Percentiles rank a stretch among this genome's conserved stretches.
Conservation (phyloP, 2,888 invertebrate species). For the Diarsia brunnea region DNA sequence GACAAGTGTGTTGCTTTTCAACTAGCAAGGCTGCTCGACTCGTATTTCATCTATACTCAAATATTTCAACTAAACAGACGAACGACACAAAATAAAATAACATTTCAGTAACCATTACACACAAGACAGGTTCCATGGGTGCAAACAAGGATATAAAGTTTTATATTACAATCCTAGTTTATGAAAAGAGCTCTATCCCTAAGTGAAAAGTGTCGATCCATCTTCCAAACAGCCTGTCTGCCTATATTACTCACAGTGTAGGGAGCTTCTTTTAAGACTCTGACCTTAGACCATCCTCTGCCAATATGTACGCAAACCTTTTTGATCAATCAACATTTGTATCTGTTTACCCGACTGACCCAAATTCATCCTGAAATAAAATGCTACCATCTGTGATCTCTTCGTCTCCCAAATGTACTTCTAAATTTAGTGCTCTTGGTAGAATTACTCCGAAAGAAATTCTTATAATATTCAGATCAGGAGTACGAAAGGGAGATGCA, state of each 20-base stretch:
- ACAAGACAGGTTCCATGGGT: background rate
- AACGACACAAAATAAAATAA: background rate
- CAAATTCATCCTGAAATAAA: constrained; percentile 17
- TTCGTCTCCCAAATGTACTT: constrained; percentile 14
- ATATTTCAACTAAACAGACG: background rate
- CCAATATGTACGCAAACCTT: constrained; percentile 27
- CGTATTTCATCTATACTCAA: background rate
- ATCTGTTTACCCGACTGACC: constrained; percentile 27
- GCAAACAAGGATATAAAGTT: background rate
- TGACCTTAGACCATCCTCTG: background rate
- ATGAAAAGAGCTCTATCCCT: no score
- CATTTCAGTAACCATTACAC: background rate
- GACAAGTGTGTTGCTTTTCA: background rate
- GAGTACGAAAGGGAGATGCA: background rate
- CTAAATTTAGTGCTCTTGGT: constrained; percentile 4
- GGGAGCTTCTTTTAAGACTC: background rate
- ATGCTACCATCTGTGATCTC: constrained; percentile 9
- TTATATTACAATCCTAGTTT: background rate
- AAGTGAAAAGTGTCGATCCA: background rate
- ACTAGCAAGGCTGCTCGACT: background rate
- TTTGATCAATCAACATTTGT: constrained; percentile 45
- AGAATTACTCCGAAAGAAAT: background rate
- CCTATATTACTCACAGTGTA: background rate
- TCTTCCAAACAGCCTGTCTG: background rate
- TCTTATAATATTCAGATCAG: constrained; percentile 9